Evolutionary conservation across 1,140 invertebrate genomes (phyloP).

Genomic region (Brachionus asplanchnoidis): DNA sequence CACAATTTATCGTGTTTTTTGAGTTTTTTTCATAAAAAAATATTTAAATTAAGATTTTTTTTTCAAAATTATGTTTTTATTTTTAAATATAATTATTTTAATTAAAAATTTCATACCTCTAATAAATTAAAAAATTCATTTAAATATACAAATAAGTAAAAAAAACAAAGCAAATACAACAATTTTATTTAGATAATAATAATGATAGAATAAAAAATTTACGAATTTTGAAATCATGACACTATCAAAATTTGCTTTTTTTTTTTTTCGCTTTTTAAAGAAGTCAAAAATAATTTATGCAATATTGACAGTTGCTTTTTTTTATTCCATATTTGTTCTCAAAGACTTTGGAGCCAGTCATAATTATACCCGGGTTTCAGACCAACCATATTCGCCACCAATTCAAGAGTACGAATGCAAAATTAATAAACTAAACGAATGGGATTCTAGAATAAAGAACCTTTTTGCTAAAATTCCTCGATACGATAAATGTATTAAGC

Average conservation of each 20-base stretch:
- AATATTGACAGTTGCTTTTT: background rate
- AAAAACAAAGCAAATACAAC: too few species aligned
- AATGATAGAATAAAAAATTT: background rate
- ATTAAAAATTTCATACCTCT: too few species aligned
- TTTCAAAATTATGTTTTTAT: too few species aligned
- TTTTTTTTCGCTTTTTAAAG: background rate
- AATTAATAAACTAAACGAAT: slow-evolving; percentile 1
- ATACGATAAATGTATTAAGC: slow-evolving; percentile 1
- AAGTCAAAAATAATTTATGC: background rate
- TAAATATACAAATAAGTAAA: too few species aligned
- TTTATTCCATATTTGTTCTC: background rate
- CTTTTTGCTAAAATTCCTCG: background rate
- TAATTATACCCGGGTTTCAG: background rate
- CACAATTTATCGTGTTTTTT: too few species aligned
- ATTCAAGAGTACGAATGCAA: background rate
- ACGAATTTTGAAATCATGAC: background rate
- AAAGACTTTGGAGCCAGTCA: background rate
- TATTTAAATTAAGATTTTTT: too few species aligned
- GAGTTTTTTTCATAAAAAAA: too few species aligned
- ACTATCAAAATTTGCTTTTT: background rate
- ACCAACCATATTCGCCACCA: background rate
- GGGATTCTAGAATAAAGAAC: background rate
- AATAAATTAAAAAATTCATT: too few species aligned
- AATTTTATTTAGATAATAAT: background rate
- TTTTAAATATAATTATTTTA: too few species aligned